Evolutionary conservation across 1,140 invertebrate genomes (phyloP), one percentile per base, ranked within the genome.

Genomic region (Babylonia areolata): DNA sequence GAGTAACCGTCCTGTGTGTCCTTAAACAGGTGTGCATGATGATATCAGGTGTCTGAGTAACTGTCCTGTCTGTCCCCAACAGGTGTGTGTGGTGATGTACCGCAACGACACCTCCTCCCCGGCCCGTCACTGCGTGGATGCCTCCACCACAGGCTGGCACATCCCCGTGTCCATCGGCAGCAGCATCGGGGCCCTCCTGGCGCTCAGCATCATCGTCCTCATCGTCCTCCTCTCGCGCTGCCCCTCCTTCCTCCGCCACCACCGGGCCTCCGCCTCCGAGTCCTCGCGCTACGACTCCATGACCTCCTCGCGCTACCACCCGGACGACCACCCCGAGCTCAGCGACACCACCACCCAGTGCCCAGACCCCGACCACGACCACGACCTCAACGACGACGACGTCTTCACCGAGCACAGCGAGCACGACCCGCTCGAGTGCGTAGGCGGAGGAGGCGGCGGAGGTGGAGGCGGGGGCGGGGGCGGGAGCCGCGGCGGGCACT

Each of bases 81-180:
- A 87, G 87, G 88, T 93, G 28, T 93, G 93, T 86, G 86, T 93
- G 42, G 88, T 91, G 12, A 90, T 93, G 85, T 92, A 91, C 71
- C 87, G 89, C 28, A 92, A 92, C 77, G 88, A 91, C 77, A 90
- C 88, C 17, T 69, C 79, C 28, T 37, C 81, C n/a, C 87, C 88
- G 2, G 80, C 88, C 20, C 88, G 89, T 1, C 87, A 91, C 80
- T 93, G 93, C 86, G 85, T 91, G 15, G 93, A 92, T 71, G 93
- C 93, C n/a, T 88, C 89, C 51, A 93, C 93, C 51, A 90, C 90
- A 33, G 91, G 89, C 86, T 93, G 92, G 92, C 90, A 92, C 77
- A 90, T 93, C 33, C 93, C 93, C n/a, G 93, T 93, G n/a, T 92
- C 93, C 39, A 90, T 93, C 39, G 93, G 92, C 35, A 93, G 92